Base-by-base conservation (phyloP, 2,113 vertebrate genomes). In the Marmota monax region DNA sequence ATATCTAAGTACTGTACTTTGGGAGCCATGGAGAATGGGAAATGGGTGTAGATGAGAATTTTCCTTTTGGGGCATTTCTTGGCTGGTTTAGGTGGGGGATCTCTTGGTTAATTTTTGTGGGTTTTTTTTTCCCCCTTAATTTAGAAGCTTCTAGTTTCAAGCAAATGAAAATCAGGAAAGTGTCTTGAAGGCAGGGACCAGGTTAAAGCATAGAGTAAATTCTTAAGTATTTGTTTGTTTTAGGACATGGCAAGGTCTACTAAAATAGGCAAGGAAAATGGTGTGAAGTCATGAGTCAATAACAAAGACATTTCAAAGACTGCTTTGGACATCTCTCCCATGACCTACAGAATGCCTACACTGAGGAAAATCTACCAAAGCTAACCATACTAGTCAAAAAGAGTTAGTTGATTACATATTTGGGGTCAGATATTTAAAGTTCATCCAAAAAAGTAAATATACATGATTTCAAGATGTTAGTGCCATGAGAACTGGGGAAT, bases 171-270 rank as follows among this genome's bases (percentile, higher is more conserved):
- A 5, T 45, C 58, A 77, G 88, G 14, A 72, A 20, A 90, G 25
- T 23, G 77, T 65, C 18, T 73, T 37, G 63, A 94, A 78, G 45
- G 23, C n/a, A 82, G 29, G 32, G 17, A 63, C 12, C 67, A 72
- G 74, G 22, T 58, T 63, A 92, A 88, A 85, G 11, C 70, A 73
- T 13, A 69, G 9, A 67, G 67, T 29, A 80, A 84, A 88, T 88
- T 92, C 61, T 83, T 87, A 48, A 92, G 76, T 88, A 88, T 95
- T 84, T 65, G 76, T 77, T 96, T 77, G 90, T 92, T 79, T 96
- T 61, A 74, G 70, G 45, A 48, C 23, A 53, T 20, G 25, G 37
- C 20, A 72, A 42, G 7, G 5, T 42, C 34, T 63, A 83, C 72
- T 34, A 86, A 76, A 73, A 53, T 4, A n/a, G 23, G 17, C 18